Base-by-base conservation (phyloP, 2,797 vertebrate genomes). In the Pseudochromis fuscus region DNA sequence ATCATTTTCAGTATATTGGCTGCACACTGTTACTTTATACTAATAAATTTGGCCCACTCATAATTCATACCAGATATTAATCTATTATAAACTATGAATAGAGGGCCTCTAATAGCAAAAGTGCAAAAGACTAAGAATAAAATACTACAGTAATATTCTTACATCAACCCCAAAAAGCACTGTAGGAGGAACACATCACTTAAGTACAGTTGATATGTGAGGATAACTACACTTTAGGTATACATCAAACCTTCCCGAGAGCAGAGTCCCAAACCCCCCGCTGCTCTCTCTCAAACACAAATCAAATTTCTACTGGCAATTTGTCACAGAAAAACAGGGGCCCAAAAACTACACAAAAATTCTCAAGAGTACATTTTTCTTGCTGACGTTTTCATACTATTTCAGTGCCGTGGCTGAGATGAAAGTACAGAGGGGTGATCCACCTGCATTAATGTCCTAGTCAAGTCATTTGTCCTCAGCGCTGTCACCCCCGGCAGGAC, bases 381-480 rank as follows among this genome's bases (percentile, higher is more conserved):
- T 77, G 82, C 83, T 85, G 86, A 90, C 75, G 53, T 84, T 87
- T 87, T 84, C 68, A 77, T 89, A 82, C 84, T 76, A 80, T 90
- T 88, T 89, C 75, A 73, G 78, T 57, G 72, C 60, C 6, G 8
- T 23, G 73, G 35, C 74, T 52, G 83, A 82, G 78, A 91, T 81
- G 70, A 85, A 83, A 85, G 82, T 76, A 85, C 70, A 80, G 67
- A 71, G 69, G 67, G 78, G 79, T 81, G 57, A 87, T 88, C 89
- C 86, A 87, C 86, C 87, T 74, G 86, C 87, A 88, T 86, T 87
- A 80, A 86, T 57, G 87, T 83, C 77, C 79, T 57, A 81, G 86
- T 79, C 85, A 83, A 89, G 81, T 90, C 81, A 89, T 93, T 86
- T 89, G 83, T 88, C 86, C 81, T 84, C 80, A 12, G 46, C 44